Conservation (phyloP, 2,113 vertebrate genomes). For the Sinocyclocheilus grahami region DNA sequence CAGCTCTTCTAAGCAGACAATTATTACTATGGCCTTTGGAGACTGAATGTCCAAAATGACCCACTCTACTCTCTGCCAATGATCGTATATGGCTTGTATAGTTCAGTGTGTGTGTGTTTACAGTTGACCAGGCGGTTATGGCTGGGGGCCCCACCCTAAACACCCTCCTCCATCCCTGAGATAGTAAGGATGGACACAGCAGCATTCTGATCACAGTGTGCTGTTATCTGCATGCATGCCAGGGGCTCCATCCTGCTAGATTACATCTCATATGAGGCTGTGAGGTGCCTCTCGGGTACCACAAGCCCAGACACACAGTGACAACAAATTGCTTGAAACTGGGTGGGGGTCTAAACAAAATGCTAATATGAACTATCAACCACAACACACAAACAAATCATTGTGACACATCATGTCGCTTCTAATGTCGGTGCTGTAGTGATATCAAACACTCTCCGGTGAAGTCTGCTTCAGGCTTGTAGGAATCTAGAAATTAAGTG, state of each 20-base stretch:
- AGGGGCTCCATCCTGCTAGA: conserved; percentile 32
- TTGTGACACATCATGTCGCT: conserved; percentile 5
- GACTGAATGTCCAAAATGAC: conserved; percentile 21
- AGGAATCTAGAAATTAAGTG: neutral
- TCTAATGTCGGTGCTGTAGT: neutral
- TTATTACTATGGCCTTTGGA: conserved; percentile 4
- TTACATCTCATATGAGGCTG: conserved; percentile 38
- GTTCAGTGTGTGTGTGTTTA: conserved; percentile 5
- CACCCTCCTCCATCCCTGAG: neutral
- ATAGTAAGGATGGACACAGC: neutral
- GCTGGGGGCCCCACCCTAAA: neutral
- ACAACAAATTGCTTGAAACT: conserved; percentile 26
- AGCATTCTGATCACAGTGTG: conserved; percentile 15
- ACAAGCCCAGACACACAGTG: conserved; percentile 5
- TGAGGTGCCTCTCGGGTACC: conserved; percentile 26
- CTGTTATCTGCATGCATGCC: conserved; percentile 25
- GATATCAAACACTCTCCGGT: conserved; percentile 1
- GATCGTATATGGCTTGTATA: neutral
- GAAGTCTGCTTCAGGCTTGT: neutral
- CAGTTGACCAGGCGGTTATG: neutral
- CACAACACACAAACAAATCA: conserved; percentile 5
- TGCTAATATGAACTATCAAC: conserved; percentile 24
- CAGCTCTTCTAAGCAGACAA: neutral
- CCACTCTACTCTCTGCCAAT: neutral
- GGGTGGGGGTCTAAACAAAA: conserved; percentile 26